A percentile compares a stretch with the other conserved stretches of the same genome.
These are phyloP conservation scores for Choloepus hoffmanni DNA, from an alignment of 2,113 vertebrate species.

Conservation along the genomic window DNA sequence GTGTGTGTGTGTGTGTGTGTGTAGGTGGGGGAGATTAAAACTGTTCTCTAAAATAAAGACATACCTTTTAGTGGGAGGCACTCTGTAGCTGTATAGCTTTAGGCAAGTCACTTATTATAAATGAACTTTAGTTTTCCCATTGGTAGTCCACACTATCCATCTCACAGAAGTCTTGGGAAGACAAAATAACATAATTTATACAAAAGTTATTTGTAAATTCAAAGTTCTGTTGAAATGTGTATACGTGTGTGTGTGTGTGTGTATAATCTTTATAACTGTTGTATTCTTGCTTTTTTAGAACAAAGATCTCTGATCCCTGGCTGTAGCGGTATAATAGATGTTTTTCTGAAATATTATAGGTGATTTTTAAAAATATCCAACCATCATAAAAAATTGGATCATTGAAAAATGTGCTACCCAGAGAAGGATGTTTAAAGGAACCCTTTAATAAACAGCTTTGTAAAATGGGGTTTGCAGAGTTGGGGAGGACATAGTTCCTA, in stretches of 20 bases:
- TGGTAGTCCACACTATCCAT: background rate
- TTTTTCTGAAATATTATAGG: background rate
- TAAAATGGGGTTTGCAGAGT: background rate
- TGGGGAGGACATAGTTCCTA: background rate
- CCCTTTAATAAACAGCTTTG: background rate
- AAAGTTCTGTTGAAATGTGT: slow-evolving; percentile 32
- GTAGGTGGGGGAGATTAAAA: background rate
- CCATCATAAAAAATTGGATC: background rate
- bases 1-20: background rate
- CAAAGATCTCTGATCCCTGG: background rate
- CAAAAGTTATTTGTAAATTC: slow-evolving; percentile 11
- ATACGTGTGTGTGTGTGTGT: background rate
- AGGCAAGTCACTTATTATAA: slow-evolving; percentile 13
- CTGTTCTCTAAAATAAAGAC: slow-evolving; percentile 25
- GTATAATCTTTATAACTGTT: slow-evolving; percentile 15
- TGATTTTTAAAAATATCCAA: background rate
- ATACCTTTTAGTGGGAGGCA: background rate
- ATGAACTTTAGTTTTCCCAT: background rate
- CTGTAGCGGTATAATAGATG: background rate
- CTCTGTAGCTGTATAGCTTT: background rate
- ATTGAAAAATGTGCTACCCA: slow-evolving; percentile 2
- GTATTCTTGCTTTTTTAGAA: slow-evolving; percentile 34
- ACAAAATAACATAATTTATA: background rate
- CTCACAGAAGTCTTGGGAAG: background rate
- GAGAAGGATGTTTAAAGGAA: background rate